Evolutionary conservation across 2,797 vertebrate genomes (phyloP), one percentile per base, ranked within the genome.

Genomic region (Yasuhikotakia modesta): DNA sequence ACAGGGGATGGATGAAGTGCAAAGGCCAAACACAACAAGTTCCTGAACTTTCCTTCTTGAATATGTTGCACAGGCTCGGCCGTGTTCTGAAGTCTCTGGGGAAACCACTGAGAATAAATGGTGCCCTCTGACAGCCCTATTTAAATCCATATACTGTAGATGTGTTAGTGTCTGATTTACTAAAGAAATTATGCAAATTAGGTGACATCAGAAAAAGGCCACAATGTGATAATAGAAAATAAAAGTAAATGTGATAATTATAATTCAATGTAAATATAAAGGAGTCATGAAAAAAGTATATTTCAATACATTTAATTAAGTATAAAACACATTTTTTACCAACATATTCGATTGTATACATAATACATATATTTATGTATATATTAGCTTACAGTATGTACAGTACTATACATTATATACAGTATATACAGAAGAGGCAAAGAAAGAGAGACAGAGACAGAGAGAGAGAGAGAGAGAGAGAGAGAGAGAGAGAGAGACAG

Each of bases 11-110:
- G 78, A 75, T 74, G 66, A 22, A 73, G 70, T 7, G 50, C 58
- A 79, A 80, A 82, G 73, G 70, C 73, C 73, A 82, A 84, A 67
- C 73, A 74, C 27, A 81, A 84, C 65, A 84, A 82, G 70, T 80
- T 78, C 39, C 73, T 78, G 57, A 78, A 79, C 78, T 70, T 53
- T 71, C 68, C 48, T 55, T 78, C 1, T 63, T 67, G 45, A 72
- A 75, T 35, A 63, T 71, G 70, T 52, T 69, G 66, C 22, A 50
- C 45, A 61, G 32, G 58, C 14, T 69, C 66, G 30, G 67, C 22
- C 16, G 43, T 52, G 67, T n/a, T 30, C 8, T 53, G 14, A 22
- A 16, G 24, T 30, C 24, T 55, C 58, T 30, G 14, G 45, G 55
- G 55, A 27, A 68, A 48, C 43, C 8, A 27, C 46, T 32, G 46